Evolutionary conservation across 1,140 invertebrate species (phyloP), one percentile per base, ranked within the genome.

Genomic region (Phymastichus coffea): DNA sequence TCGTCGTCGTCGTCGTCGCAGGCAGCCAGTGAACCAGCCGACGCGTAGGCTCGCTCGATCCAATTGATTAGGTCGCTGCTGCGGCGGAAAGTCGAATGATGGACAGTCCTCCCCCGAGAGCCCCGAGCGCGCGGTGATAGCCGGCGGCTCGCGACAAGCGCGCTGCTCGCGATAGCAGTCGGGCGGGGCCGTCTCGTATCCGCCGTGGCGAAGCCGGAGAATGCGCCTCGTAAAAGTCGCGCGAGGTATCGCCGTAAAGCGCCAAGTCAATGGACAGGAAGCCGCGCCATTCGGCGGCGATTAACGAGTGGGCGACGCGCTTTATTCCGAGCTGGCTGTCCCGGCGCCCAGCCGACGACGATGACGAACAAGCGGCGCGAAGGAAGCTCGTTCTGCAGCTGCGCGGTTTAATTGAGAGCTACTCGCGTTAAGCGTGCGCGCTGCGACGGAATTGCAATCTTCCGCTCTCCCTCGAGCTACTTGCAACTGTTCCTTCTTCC

Each of bases 181-280:
- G 37, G 15, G 33, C 0, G 33, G 2, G 25, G 54, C 49, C 54
- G 57, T 49, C 41, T 54, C 49, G 51, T 60, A 60, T 38, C 57
- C 48, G 23, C 41, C 49, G n/a, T n/a, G n/a, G n/a, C n/a, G n/a
- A n/a, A n/a, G n/a, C n/a, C n/a, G n/a, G 41, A 54, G 57, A 60
- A 60, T 54, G 52, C 48, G 63, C 54, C 54, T 64, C 58, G 58
- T 64, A 64, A 66, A 66, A 66, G 61, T 63, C 60, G 53, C 58
- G 48, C 58, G 47, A 57, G 57, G 57, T 54, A 54, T 47, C 57
- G 61, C 63, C 64, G 56, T 63, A 66, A 66, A 63, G 33, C 57
- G 53, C 4, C 61, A 41, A 63, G 57, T 61, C 64, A 61, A 63
- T 61, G 64, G 54, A 63, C 60, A 63, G 48, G 54, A 55, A 56